phyloP scores from a whole-genome alignment of 2,113 vertebrate species.

The Tiliqua scincoides region DNA sequence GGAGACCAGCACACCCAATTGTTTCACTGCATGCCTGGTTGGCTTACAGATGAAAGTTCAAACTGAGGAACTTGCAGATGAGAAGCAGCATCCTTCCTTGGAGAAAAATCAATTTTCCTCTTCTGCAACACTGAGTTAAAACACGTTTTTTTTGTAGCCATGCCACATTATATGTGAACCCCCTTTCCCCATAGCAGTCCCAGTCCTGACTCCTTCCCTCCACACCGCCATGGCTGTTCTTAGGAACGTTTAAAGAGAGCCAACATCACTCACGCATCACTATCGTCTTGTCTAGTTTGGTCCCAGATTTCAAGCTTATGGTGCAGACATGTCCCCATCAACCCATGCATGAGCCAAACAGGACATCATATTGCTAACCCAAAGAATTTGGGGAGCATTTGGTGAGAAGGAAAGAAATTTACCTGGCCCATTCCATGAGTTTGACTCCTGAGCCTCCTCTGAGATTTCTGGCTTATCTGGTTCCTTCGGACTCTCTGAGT shows the following conservation, averaged over 20 bases:
- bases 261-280: no score
- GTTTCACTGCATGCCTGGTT: background rate
- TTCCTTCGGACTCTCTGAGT: constrained; percentile 53
- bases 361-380: no score
- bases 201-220: no score
- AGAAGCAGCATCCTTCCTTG: background rate
- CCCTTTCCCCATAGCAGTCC: no score
- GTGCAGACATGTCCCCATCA: background rate
- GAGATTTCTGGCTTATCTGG: constrained; percentile 60
- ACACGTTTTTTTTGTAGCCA: no score
- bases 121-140: background rate
- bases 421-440: constrained; percentile 89
- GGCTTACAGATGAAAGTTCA: background rate
- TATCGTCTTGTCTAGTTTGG: no score
- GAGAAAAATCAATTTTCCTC: no score
- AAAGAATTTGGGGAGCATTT: background rate
- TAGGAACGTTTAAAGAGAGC: no score
- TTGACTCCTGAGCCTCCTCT: constrained; percentile 50
- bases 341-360: no score
- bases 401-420: accelerated
- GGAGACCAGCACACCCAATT: background rate
- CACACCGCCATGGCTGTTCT: background rate
- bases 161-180: no score
- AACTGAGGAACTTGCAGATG: no score
- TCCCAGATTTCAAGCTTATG: background rate